phyloP scores from a whole-genome alignment of 2,888 invertebrate genomes.

The Galeopsomyia nigrocyanea region DNA sequence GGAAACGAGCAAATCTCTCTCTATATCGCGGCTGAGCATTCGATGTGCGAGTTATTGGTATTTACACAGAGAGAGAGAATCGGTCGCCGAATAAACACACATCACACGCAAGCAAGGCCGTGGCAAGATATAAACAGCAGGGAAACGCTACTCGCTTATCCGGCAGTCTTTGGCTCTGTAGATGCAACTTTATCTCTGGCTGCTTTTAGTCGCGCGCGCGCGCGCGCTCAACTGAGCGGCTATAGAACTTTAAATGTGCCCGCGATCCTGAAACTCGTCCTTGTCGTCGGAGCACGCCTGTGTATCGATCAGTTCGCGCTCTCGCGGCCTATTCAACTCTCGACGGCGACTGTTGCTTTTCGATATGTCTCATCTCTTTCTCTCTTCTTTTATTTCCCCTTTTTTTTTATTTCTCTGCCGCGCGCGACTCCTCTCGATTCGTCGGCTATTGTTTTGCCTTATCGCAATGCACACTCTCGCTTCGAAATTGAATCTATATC shows the following conservation, averaged over 20 bases:
- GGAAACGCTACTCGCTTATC: not conserved
- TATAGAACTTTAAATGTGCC: not conserved
- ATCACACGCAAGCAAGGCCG: not conserved
- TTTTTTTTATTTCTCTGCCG: no score
- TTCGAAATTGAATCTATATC: conserved; percentile 4
- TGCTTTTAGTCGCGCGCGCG: not conserved
- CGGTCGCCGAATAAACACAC: conserved; percentile 10
- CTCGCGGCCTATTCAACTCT: no score
- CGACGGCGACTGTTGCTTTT: no score
- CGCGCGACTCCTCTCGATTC: no score
- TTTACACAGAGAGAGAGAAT: conserved; percentile 9
- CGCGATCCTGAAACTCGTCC: not conserved
- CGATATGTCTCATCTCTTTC: no score
- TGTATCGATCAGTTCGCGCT: no score
- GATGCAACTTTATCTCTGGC: not conserved
- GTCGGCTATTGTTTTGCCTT: no score
- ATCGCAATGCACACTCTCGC: not conserved
- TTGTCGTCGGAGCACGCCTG: not conserved
- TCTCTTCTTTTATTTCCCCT: no score
- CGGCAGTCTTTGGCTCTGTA: not conserved
- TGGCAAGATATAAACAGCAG: not conserved
- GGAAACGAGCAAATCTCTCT: no score
- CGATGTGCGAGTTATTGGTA: conserved; percentile 27
- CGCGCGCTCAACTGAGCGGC: no score
- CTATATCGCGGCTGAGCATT: not conserved